These are phyloP conservation scores for Passer montanus DNA, from an alignment of 2,113 vertebrate species.

Conservation along the genomic window DNA sequence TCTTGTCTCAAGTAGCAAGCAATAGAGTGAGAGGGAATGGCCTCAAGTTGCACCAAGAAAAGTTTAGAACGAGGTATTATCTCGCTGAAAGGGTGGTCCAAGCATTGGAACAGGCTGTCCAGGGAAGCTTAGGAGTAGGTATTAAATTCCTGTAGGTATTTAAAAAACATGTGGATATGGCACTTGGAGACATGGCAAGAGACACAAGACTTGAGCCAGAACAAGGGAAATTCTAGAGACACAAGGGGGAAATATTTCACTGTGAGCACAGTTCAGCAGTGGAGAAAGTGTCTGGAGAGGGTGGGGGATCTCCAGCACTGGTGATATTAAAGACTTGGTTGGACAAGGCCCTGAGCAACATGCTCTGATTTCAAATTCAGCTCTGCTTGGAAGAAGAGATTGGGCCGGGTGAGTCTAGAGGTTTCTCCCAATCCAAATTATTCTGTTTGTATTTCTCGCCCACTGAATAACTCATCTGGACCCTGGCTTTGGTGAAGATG, in stretches of 20 bases:
- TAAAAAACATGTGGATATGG: too few relatives aligned
- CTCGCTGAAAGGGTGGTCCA: too few relatives aligned
- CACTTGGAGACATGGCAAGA: background rate
- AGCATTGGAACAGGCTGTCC: too few relatives aligned
- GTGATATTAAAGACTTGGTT: background rate
- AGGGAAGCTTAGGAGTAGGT: too few relatives aligned
- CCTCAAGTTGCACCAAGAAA: too few relatives aligned
- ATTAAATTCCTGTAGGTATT: too few relatives aligned
- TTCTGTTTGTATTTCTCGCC: background rate
- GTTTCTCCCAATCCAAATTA: background rate
- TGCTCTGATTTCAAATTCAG: background rate
- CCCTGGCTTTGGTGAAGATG: background rate
- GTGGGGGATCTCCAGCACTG: background rate
- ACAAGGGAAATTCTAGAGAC: background rate
- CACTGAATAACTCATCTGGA: background rate
- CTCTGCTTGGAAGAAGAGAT: background rate
- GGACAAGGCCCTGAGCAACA: background rate
- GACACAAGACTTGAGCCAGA: background rate
- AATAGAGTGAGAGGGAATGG: too few relatives aligned
- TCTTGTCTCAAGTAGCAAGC: too few relatives aligned
- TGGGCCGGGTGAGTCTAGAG: background rate
- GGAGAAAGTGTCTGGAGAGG: background rate
- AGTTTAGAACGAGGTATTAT: too few relatives aligned
- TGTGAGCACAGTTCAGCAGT: background rate
- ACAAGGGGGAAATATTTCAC: background rate